Conservation (phyloP, 2,797 vertebrate species). For the Betta splendens region DNA sequence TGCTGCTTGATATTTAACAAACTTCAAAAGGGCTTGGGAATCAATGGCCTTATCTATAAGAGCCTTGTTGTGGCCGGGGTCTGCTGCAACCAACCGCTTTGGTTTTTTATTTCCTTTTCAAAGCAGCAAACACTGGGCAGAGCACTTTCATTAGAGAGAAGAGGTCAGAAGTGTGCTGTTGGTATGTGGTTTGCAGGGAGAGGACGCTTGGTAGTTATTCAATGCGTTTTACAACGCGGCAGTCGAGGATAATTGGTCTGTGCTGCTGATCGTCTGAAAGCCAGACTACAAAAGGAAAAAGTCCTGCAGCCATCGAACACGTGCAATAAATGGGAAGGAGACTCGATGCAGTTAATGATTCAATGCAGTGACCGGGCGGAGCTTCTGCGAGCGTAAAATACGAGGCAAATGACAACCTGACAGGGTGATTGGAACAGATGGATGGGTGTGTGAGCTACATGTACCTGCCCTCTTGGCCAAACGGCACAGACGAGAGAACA, state of each 20-base stretch:
- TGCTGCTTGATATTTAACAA: constrained; percentile 33
- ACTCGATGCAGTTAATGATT: constrained; percentile 41
- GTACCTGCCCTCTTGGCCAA: constrained; percentile 28
- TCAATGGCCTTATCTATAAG: constrained; percentile 24
- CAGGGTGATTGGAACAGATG: constrained; percentile 22
- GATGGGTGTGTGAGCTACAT: constrained; percentile 13
- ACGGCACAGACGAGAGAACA: constrained; percentile 53
- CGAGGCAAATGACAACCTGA: constrained; percentile 20
- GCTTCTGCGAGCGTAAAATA: constrained; percentile 14
- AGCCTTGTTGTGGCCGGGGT: constrained; percentile 19
- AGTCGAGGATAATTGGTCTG: constrained; percentile 61
- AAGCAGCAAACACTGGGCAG: constrained; percentile 34
- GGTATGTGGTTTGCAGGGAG: constrained; percentile 41
- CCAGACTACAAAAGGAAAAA: constrained; percentile 21
- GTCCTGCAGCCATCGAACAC: constrained; percentile 22
- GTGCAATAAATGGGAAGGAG: constrained; percentile 17
- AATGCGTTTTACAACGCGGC: constrained; percentile 51
- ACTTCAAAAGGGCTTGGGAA: constrained; percentile 22
- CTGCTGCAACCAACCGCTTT: constrained; percentile 11
- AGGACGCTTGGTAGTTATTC: constrained; percentile 37
- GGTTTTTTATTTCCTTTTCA: constrained; percentile 38
- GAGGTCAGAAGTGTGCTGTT: constrained; percentile 42
- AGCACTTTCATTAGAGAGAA: constrained; percentile 47
- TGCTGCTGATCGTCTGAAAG: constrained; percentile 61
- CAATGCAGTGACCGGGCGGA: no score